phyloP scores from a whole-genome alignment of 2,888 invertebrate species.

The Andrena trimmerana region DNA sequence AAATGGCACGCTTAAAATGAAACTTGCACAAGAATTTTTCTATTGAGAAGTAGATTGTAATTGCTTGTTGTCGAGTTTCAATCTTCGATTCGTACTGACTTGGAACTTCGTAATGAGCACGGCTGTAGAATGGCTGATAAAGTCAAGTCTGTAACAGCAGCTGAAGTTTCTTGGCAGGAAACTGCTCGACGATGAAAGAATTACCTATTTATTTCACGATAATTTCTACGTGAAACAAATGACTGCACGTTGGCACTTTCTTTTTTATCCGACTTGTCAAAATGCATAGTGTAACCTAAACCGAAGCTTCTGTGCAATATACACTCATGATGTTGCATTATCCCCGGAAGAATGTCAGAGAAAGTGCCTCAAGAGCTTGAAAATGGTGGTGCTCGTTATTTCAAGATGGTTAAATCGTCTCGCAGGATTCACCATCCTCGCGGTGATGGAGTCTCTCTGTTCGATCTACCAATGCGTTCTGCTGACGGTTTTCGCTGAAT shows the following conservation, averaged over 20 bases:
- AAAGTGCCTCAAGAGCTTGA: background rate
- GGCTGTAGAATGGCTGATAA: slow-evolving; percentile 1
- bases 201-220: background rate
- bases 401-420: slow-evolving; percentile 19
- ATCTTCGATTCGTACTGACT: slow-evolving; percentile 4
- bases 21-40: background rate
- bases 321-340: background rate
- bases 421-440: slow-evolving; percentile 1
- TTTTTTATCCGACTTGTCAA: slow-evolving; percentile 29
- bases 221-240: slow-evolving; percentile 22
- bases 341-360: slow-evolving; percentile 21
- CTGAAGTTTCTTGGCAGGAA: background rate
- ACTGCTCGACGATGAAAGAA: background rate
- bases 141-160: background rate
- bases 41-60: background rate
- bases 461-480: slow-evolving; percentile 31
- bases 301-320: background rate
- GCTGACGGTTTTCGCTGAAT: slow-evolving; percentile 19
- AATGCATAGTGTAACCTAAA: slow-evolving; percentile 54
- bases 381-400: slow-evolving; percentile 15
- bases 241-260: background rate
- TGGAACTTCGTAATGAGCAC: slow-evolving; percentile 27
- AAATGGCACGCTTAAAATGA: background rate
- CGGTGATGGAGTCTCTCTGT: background rate
- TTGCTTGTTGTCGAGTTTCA: background rate